Evolutionary conservation across 1,140 invertebrate species (phyloP), one percentile per base, ranked within the genome.

Genomic region (Homalodisca vitripennis): DNA sequence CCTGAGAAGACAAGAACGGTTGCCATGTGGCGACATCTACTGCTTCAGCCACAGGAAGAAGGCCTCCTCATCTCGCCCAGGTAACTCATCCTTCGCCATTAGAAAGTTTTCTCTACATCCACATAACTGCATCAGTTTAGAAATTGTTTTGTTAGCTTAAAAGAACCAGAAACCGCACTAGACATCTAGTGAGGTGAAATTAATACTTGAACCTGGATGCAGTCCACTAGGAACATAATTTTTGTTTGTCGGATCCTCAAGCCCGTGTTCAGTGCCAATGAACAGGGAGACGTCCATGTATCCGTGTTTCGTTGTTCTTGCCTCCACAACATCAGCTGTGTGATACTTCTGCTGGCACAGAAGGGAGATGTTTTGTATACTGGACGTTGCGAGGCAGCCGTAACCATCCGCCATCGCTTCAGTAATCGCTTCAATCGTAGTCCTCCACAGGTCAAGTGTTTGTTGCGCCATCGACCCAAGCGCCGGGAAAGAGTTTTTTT

Each of bases 1-100:
- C 93, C 94, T 0, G 97, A 99, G n/a, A n/a, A 79, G 95, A 93
- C 76, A 92, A 93, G 76, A 99, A 99, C 81, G n/a, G 94, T 99
- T n/a, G 94, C 93, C 60, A 86, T 99, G 67, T 99, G 98, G 98
- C 98, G 99, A 79, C 98, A 97, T 0, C 83, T 99, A 60, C 86
- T 99, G 81, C 98, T 97, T 6, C 89, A 92, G 75, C 93, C 93
- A 75, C 98, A 98, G 82, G 90, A n/a, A n/a, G n/a, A n/a, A n/a
- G n/a, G n/a, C n/a, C n/a, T n/a, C n/a, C n/a, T n/a, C 94, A 47
- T 84, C 97, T 72, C 92, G 99, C 62, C 89, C 93, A 82, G 88
- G 90, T 91, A 78, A 83, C 17, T 55, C 55, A 46, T 22, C n/a
- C 34, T 41, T 10, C n/a, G n/a, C 34, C 34, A 6, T 41, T 41